phyloP scores from a whole-genome alignment of 2,888 invertebrate species.

The Leucozona laternaria region DNA sequence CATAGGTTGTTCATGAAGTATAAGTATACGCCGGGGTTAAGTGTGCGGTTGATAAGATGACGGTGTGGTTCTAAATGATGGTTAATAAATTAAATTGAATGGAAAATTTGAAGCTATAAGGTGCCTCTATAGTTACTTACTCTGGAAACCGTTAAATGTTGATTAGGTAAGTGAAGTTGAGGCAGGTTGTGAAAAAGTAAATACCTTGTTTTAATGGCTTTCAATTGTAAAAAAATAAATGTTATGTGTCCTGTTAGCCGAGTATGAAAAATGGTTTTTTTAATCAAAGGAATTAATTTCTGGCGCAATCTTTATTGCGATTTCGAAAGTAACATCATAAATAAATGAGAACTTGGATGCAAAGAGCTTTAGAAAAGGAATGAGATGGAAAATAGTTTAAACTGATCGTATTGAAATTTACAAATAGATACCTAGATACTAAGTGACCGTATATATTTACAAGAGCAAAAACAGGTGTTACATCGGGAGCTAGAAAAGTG shows the following conservation, averaged over 20 bases:
- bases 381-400: no score
- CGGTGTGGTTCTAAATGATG: slow-evolving; percentile 17
- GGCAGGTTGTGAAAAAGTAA: slow-evolving; percentile 18
- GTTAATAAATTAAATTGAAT: slow-evolving; percentile 37
- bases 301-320: not conserved
- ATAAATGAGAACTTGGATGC: not conserved
- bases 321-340: not conserved
- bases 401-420: no score
- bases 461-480: no score
- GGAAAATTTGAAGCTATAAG: slow-evolving; percentile 11
- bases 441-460: no score
- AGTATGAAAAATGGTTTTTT: not conserved
- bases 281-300: not conserved
- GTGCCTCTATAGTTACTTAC: not conserved
- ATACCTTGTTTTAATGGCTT: not conserved
- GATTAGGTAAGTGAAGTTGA: not conserved
- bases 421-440: no score
- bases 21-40: slow-evolving; percentile 22
- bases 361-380: not conserved
- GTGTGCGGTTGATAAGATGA: slow-evolving; percentile 36
- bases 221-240: not conserved
- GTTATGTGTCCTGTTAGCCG: not conserved
- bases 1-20: slow-evolving; percentile 20
- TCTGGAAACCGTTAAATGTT: slow-evolving; percentile 21
- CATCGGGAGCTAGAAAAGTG: no score